These are phyloP conservation scores for Bufotes viridis DNA, from an alignment of 2,797 vertebrate genomes.

Conservation along the genomic window DNA sequence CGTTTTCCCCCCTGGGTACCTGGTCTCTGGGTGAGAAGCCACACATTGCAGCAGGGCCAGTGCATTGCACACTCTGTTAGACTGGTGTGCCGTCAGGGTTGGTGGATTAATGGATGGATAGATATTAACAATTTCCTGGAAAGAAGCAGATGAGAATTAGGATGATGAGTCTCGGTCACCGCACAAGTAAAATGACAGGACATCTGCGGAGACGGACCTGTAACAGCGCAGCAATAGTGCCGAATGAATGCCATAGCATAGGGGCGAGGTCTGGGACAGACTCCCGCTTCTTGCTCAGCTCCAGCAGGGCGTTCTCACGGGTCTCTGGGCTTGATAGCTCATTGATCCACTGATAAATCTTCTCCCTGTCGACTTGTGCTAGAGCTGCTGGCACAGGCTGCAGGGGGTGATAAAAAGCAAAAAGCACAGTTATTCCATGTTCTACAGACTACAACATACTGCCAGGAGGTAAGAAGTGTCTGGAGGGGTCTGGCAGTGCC, in stretches of 20 bases:
- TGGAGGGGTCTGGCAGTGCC: too few relatives aligned
- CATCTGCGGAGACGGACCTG: conserved; percentile 78
- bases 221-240: conserved; percentile 93
- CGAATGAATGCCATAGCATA: conserved; percentile 98
- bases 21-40: conserved; percentile 96
- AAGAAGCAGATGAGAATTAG: conserved; percentile 10
- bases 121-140: conserved; percentile 98
- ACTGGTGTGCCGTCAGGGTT: conserved; percentile 96
- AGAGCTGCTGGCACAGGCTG: conserved; percentile 93
- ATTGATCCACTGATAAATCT: conserved; percentile 99
- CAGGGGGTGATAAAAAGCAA: neutral
- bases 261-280: conserved; percentile 96
- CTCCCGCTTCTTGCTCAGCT: conserved; percentile 97
- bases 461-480: too few relatives aligned
- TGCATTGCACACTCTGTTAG: conserved; percentile 97
- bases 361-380: conserved; percentile 95
- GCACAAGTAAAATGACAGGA: neutral
- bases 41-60: conserved; percentile 95
- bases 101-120: conserved; percentile 98
- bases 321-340: conserved; percentile 97
- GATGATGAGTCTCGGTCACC: neutral
- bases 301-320: conserved; percentile 93
- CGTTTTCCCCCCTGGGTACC: conserved; percentile 74
- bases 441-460: neutral
- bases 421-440: neutral